Evolutionary conservation across 2,797 vertebrate genomes (phyloP), one percentile per base, ranked within the genome.

Genomic region (Macropodus opercularis): DNA sequence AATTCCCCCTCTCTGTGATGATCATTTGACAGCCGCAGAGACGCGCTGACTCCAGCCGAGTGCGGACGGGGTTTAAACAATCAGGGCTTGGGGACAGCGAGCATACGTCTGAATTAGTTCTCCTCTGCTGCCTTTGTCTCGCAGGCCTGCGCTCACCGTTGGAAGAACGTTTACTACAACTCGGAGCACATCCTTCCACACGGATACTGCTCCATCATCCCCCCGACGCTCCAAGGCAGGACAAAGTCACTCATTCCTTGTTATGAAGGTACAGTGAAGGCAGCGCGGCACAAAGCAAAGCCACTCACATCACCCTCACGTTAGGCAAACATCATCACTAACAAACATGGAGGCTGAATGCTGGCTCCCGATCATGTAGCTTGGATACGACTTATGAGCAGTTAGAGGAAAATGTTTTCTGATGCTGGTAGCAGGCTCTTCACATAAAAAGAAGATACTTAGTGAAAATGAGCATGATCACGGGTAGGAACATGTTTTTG

Each of bases 61-160:
- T 6, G 29, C 77, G 55, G 69, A 70, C 23, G 53, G 40, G 41
- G 41, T 63, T 63, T 65, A 57, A 80, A 55, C 51, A 17, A 47
- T 78, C 60, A 18, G 26, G 22, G 66, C 58, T 38, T 2, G 18
- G 46, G 35, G 22, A 15, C 47, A 55, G 8, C 29, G 39, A 47
- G 14, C 43, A 8, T 48, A 39, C 52, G 57, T 57, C 66, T 66
- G 56, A 77, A 50, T 57, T 19, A 42, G 29, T 58, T 53, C 66
- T 41, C 29, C 18, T 7, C 18, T 56, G 1, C 2, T 61, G 23
- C 57, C 54, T 51, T 46, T 75, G 56, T 65, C 70, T 36, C 58
- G 8, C 69, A 99, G 98, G 98, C 97, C 4, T 99, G 98, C n/a
- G 98, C 97, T 0, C 98, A 99, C 75, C 96, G 97, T 61, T 99